Evolutionary conservation across 2,113 vertebrate genomes (phyloP), one percentile per base, ranked within the genome.

Genomic region (Odontesthes bonariensis): DNA sequence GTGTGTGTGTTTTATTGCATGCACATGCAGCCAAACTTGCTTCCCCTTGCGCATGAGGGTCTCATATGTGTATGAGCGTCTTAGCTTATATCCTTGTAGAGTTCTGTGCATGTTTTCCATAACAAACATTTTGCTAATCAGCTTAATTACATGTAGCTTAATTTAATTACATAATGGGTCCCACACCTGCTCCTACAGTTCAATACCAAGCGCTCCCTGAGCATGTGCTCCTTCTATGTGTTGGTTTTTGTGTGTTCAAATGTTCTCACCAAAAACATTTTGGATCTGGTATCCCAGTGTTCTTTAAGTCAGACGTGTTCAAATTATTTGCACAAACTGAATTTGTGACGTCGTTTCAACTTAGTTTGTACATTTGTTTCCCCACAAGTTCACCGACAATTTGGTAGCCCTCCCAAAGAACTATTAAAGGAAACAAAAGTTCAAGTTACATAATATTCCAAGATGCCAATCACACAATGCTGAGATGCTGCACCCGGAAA

Each of bases 111-210:
- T 53, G 27, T 65, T 16, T 49, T 40, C 31, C 38, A 75, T 71
- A 33, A 54, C 22, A 72, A 52, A 40, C 33, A 55, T 32, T 31
- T 73, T 17, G 14, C 46, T 31, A 49, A 52, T 58, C 38, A 47
- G 74, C 55, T 23, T 69, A 20, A 51, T 55, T 63, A 16, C 46
- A 64, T n/a, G 57, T 27, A 62, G 12, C 47, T 55, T 56, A 35
- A 56, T 53, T 55, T 56, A 35, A 56, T 67, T 55, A 40, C 49
- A 17, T 10, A 46, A 67, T 63, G 17, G 27, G 5, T 47, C 49
- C 46, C 76, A 76, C 44, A 63, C 44, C 17, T 58, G 38, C 60
- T 38, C 49, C 20, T 47, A 4, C 35, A 66, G 46, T 17, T 35
- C 27, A 69, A 52, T 35, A 14, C 14, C 0, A 22, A 7, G 10